These are phyloP conservation scores for Myopa testacea DNA, from an alignment of 2,888 invertebrate species.

Conservation along the genomic window DNA sequence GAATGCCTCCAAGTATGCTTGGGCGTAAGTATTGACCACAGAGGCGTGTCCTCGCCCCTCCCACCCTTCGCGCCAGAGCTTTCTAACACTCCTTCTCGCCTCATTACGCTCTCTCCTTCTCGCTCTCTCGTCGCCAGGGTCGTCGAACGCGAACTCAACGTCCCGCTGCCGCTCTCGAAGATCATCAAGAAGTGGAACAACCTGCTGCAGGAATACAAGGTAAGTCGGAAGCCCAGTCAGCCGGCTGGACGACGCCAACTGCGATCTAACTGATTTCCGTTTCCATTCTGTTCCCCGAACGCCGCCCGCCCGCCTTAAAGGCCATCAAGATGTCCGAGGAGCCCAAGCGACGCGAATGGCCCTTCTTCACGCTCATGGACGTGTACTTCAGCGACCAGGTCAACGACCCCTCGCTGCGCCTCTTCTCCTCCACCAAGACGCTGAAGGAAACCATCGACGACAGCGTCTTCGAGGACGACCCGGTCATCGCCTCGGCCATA, in stretches of 20 bases:
- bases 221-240: constrained; percentile 46
- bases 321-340: constrained; percentile 69
- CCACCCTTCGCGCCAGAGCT: not conserved
- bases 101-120: not conserved
- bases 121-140: constrained; percentile 55
- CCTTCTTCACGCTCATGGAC: constrained; percentile 69
- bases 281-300: not conserved
- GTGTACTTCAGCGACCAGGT: constrained; percentile 69
- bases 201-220: constrained; percentile 68
- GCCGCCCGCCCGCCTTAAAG: constrained; percentile 44
- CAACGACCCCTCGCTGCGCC: constrained; percentile 68
- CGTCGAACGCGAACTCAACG: constrained; percentile 68
- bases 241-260: constrained; percentile 6
- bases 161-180: constrained; percentile 68
- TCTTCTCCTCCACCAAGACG: constrained; percentile 69
- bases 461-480: constrained; percentile 68
- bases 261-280: constrained; percentile 13
- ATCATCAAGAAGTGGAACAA: constrained; percentile 70
- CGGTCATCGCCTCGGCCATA: constrained; percentile 68
- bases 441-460: constrained; percentile 68
- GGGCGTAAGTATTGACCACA: constrained; percentile 67
- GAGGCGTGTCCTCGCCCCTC: not conserved
- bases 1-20: constrained; percentile 69
- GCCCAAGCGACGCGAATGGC: constrained; percentile 69
- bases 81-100: not conserved